Evolutionary conservation across 2,113 vertebrate species (phyloP).

Genomic region (Grammomys dolichurus): DNA sequence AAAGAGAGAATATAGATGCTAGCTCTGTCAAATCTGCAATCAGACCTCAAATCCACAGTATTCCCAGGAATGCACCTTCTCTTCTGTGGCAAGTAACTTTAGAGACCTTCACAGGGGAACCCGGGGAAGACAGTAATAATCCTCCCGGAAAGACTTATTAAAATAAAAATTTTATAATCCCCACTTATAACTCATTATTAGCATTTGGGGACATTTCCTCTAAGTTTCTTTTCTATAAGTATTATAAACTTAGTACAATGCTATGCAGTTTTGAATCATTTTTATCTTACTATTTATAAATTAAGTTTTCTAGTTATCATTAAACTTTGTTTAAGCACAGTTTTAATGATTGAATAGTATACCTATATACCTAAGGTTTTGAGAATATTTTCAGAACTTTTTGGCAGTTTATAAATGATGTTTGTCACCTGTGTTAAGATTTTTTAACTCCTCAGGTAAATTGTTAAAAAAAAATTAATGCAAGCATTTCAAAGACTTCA

Average conservation of each 20-base stretch:
- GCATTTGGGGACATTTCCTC: not conserved
- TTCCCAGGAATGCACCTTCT: not conserved
- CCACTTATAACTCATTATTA: not conserved
- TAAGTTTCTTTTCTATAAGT: not conserved
- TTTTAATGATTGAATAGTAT: not conserved
- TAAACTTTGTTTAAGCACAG: not conserved
- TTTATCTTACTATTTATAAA: constrained; percentile 26
- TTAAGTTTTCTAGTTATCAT: not conserved
- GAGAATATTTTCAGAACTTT: not conserved
- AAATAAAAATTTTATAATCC: not conserved
- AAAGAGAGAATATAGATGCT: no score
- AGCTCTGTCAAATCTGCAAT: not conserved
- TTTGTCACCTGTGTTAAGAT: not conserved
- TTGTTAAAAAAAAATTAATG: not conserved
- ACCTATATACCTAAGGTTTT: not conserved
- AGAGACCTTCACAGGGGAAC: not conserved
- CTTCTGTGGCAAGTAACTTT: not conserved
- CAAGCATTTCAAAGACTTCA: constrained; percentile 7
- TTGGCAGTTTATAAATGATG: not conserved
- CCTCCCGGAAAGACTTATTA: not conserved
- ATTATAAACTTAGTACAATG: not conserved
- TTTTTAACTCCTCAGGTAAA: not conserved
- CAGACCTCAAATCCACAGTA: not conserved
- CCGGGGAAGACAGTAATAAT: not conserved
- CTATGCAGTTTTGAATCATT: not conserved